These are phyloP conservation scores for Achatina immaculata DNA, from an alignment of 1,140 invertebrate species.

Conservation along the genomic window DNA sequence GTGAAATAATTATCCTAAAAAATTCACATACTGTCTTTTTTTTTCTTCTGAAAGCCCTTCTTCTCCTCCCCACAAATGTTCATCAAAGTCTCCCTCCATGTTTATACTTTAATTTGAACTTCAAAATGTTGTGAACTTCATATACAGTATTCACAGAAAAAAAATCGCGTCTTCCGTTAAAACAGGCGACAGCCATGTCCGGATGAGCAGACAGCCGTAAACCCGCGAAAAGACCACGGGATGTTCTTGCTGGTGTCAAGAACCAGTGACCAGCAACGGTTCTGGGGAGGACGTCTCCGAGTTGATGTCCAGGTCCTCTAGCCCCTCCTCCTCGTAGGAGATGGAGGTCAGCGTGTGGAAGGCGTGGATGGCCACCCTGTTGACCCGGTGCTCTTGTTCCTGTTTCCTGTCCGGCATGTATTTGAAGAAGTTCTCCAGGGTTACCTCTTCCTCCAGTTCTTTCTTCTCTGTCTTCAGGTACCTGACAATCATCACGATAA, in stretches of 20 bases:
- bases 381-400: constrained; percentile 60
- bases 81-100: too few species aligned
- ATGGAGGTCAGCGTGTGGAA: constrained; percentile 65
- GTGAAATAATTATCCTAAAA: too few species aligned
- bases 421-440: constrained; percentile 64
- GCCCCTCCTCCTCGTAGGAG: constrained; percentile 51
- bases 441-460: constrained; percentile 63
- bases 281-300: constrained; percentile 26
- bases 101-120: too few species aligned
- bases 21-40: too few species aligned
- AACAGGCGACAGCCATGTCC: too few species aligned
- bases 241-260: neutral
- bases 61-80: too few species aligned
- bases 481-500: constrained; percentile 65
- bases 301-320: constrained; percentile 33
- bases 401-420: constrained; percentile 60
- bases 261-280: constrained; percentile 13
- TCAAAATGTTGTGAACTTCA: too few species aligned
- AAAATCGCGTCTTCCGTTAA: too few species aligned
- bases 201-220: too few species aligned
- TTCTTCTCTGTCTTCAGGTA: constrained; percentile 63
- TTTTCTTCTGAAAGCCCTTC: too few species aligned
- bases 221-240: neutral
- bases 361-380: constrained; percentile 61
- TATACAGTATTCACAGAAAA: too few species aligned